Base-by-base conservation (phyloP, 1,140 invertebrate species). In the Euwallacea fornicatus region DNA sequence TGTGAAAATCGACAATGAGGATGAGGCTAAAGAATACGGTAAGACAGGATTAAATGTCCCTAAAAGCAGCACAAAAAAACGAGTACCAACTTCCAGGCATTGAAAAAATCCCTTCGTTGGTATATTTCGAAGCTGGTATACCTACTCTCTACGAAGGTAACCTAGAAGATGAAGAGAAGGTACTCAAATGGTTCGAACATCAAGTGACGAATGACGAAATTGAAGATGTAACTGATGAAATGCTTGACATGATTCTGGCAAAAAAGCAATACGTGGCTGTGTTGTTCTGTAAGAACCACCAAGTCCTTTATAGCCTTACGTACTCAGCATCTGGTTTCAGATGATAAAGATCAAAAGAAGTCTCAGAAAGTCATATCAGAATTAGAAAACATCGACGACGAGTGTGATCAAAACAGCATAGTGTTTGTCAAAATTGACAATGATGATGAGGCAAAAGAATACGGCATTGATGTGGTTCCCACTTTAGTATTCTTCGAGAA, bases 381-480 rank as follows among this genome's bases (percentile, higher is more conserved):
- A 83, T 82, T 97, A 76, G 95, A 97, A 85, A 96, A 95, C 78
- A 97, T 97, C 76, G 94, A 97, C 79, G 94, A 96, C 81, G 94
- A 96, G 80, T 95, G 93, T 82, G 94, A 97, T 82, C 88, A 93
- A 79, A 93, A 94, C 79, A 92, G 93, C 76, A 96, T 97, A 76
- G 92, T 92, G 15, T 95, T 97, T 80, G 94, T 97, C 0, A 97
- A 97, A 81, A 96, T 97, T 73, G 92, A 93, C 78, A 93, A 96
- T 76, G 88, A 89, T 69, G 89, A 90, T 63, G 93, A 96, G 83
- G 94, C 93, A 33, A 93, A 92, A 78, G 93, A 95, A 81, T 95
- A 94, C 78, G 93, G 93, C 60, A 94, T 95, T 76, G 92, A 94
- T 74, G 82, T 84, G 3, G 83, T 94, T 63, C 93, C 93, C 8